phyloP scores from a whole-genome alignment of 2,113 vertebrate genomes.

The Ptilorrhoa leucosticta region DNA sequence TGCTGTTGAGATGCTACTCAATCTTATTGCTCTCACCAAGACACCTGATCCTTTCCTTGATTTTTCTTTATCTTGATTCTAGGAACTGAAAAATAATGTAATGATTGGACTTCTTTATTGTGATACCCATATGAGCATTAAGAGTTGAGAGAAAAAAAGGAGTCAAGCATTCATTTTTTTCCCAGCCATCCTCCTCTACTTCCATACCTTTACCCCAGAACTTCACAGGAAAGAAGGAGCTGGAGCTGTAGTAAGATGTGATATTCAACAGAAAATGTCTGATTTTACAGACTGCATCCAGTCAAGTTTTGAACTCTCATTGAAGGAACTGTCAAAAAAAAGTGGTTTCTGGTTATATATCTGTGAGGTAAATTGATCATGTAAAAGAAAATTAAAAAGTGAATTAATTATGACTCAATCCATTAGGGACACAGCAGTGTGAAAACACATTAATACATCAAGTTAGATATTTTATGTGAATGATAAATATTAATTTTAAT shows the following conservation, averaged over 20 bases:
- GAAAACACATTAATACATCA: background rate
- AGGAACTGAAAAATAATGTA: background rate
- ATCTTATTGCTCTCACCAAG: background rate
- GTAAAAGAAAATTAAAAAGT: background rate
- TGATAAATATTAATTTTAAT: background rate
- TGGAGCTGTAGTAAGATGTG: background rate
- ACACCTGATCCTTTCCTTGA: background rate
- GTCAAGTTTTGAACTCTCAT: background rate
- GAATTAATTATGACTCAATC: background rate
- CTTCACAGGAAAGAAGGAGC: background rate
- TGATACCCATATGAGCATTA: background rate
- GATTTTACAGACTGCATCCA: background rate
- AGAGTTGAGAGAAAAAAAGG: background rate
- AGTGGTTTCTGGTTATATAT: background rate
- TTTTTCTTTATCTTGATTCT: background rate
- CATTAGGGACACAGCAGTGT: background rate
- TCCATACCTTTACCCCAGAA: background rate
- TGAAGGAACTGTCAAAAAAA: background rate
- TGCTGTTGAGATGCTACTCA: background rate
- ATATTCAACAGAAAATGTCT: background rate
- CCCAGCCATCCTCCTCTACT: background rate
- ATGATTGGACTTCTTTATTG: background rate
- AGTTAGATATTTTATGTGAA: background rate
- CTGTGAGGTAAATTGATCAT: background rate
- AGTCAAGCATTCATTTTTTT: background rate